These are phyloP conservation scores for Motacilla alba DNA, from an alignment of 2,113 vertebrate genomes.

Conservation along the genomic window DNA sequence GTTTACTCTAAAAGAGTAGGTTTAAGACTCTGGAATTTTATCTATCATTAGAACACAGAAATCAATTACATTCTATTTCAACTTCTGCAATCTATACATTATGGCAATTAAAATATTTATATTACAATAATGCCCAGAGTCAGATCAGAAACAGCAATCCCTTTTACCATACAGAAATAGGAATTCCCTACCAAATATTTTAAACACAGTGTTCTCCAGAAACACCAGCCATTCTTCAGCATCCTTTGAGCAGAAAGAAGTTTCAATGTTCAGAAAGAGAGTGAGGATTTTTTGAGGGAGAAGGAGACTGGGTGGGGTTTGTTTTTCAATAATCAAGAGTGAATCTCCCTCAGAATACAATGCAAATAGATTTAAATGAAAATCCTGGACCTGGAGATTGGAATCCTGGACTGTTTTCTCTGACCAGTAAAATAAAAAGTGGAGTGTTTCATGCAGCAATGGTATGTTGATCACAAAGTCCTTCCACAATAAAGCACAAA, in stretches of 20 bases:
- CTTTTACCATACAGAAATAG: neutral
- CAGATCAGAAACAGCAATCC: neutral
- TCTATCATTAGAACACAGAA: neutral
- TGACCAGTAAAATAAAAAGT: neutral
- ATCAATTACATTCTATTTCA: neutral
- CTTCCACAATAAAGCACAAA: conserved; percentile 25
- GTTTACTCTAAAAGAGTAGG: neutral
- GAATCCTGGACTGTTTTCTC: neutral
- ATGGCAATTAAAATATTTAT: neutral
- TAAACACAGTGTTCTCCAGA: neutral
- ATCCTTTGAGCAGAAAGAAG: neutral
- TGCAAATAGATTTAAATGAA: neutral
- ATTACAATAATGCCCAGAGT: neutral
- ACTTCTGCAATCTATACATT: neutral
- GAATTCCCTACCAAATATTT: neutral
- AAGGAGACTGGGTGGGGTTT: neutral
- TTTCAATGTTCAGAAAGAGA: neutral
- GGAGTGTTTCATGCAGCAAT: neutral
- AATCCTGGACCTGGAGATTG: neutral
- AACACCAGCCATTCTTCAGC: neutral
- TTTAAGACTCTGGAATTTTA: neutral
- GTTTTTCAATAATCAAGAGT: neutral
- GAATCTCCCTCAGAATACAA: neutral
- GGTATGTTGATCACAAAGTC: neutral
- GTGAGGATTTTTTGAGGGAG: neutral